These are phyloP conservation scores for Oxycera nigricornis DNA, from an alignment of 2,888 invertebrate genomes.

Conservation along the genomic window DNA sequence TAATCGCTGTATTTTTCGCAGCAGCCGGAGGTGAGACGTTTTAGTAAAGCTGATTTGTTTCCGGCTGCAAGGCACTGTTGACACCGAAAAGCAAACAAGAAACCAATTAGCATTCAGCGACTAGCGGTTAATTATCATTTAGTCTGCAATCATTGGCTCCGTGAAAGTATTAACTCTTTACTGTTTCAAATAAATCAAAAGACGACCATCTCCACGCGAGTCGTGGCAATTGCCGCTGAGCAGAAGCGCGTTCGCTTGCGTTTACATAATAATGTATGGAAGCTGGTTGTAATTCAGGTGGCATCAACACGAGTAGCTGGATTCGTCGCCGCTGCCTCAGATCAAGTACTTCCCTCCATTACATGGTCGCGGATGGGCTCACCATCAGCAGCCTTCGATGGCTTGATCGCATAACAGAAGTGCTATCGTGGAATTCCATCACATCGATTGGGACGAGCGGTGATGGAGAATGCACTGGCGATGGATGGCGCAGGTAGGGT, in stretches of 20 bases:
- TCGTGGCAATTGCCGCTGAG: background rate
- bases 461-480: conserved; percentile 4
- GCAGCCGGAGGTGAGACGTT: too few species aligned
- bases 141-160: too few species aligned
- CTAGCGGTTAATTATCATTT: too few species aligned
- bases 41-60: too few species aligned
- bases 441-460: conserved; percentile 15
- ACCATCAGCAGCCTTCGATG: background rate
- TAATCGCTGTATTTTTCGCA: too few species aligned
- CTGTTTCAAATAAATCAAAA: background rate
- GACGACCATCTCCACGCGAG: background rate
- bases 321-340: background rate
- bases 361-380: conserved; percentile 1
- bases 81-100: too few species aligned
- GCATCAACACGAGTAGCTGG: conserved; percentile 3
- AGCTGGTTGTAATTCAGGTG: conserved; percentile 14
- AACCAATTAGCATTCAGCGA: too few species aligned
- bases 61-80: too few species aligned
- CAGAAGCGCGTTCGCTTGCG: background rate
- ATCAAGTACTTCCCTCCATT: background rate
- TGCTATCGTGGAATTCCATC: conserved; percentile 14
- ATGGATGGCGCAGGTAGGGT: too few species aligned
- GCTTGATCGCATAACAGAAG: conserved; percentile 23
- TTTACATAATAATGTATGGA: conserved; percentile 16
- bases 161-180: background rate